phyloP scores from a whole-genome alignment of 2,797 vertebrate species.

The Cercopithecus petaurista region DNA sequence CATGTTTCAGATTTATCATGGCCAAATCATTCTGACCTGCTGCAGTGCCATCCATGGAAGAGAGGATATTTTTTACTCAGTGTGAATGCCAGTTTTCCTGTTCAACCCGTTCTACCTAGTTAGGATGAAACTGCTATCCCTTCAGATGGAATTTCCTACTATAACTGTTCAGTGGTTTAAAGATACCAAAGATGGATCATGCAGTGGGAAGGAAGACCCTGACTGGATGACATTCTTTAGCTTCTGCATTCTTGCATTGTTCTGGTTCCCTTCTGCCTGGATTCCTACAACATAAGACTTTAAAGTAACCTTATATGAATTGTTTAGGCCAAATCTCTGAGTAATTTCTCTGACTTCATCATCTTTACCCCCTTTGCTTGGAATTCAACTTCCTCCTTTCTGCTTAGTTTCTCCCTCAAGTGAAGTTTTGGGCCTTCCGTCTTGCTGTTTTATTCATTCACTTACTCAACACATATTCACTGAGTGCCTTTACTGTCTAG shows the following conservation, averaged over 20 bases:
- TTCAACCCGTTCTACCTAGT: not conserved
- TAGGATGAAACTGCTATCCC: conserved; percentile 5
- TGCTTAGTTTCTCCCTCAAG: not conserved
- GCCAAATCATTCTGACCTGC: not conserved
- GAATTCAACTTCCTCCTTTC: not conserved
- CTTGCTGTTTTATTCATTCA: not conserved
- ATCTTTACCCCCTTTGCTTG: not conserved
- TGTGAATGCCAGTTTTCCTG: conserved; percentile 27
- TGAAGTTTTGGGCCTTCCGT: not conserved
- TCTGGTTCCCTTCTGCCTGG: not conserved
- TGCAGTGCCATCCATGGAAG: not conserved
- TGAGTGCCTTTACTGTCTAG: not conserved
- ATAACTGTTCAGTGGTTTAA: conserved; percentile 49
- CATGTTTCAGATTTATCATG: conserved; percentile 1
- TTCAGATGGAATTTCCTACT: not conserved
- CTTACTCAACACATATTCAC: not conserved
- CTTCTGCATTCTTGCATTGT: not conserved
- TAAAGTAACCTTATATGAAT: not conserved
- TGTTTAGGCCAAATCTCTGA: not conserved
- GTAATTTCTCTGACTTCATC: not conserved
- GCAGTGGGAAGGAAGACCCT: not conserved
- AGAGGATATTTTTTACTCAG: conserved; percentile 1
- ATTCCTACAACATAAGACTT: not conserved
- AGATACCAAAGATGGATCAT: not conserved
- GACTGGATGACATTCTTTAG: not conserved